Conservation (phyloP, 1,140 invertebrate species). For the Nomia melanderi region DNA sequence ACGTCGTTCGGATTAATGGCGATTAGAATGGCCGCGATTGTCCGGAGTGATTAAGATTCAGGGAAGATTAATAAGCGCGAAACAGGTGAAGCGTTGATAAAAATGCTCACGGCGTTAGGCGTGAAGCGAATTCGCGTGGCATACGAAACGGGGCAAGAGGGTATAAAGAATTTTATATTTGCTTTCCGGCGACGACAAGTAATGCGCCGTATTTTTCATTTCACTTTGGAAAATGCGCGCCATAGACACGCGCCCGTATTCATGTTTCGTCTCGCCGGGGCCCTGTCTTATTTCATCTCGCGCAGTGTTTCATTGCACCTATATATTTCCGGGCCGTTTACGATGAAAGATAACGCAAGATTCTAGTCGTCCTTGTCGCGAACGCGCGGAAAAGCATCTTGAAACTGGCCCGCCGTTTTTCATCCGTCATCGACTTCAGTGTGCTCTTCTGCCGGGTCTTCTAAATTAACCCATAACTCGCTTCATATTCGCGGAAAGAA, state of each 20-base stretch:
- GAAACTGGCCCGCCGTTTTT: not conserved
- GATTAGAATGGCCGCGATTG: no score
- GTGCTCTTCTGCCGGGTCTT: no score
- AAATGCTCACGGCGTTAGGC: constrained; percentile 1
- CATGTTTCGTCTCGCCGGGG: constrained; percentile 16
- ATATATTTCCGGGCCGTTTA: constrained; percentile 30
- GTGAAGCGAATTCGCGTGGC: constrained; percentile 7
- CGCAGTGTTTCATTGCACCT: constrained; percentile 35
- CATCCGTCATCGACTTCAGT: not conserved
- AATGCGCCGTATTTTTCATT: constrained; percentile 45
- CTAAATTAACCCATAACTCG: not conserved
- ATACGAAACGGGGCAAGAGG: not conserved
- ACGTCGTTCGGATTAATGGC: no score
- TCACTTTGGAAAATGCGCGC: constrained; percentile 35
- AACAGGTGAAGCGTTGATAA: constrained; percentile 21
- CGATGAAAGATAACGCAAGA: constrained; percentile 26
- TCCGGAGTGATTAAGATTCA: no score
- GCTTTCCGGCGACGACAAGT: constrained; percentile 31
- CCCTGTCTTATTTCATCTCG: constrained; percentile 37
- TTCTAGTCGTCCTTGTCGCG: not conserved
- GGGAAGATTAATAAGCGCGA: not conserved
- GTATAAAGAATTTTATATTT: constrained; percentile 46
- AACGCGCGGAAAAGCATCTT: not conserved
- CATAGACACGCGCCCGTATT: constrained; percentile 37
- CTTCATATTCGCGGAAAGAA: no score